Evolutionary conservation across 2,797 vertebrate species (phyloP), one percentile per base, ranked within the genome.

Genomic region (Amazona finschi): DNA sequence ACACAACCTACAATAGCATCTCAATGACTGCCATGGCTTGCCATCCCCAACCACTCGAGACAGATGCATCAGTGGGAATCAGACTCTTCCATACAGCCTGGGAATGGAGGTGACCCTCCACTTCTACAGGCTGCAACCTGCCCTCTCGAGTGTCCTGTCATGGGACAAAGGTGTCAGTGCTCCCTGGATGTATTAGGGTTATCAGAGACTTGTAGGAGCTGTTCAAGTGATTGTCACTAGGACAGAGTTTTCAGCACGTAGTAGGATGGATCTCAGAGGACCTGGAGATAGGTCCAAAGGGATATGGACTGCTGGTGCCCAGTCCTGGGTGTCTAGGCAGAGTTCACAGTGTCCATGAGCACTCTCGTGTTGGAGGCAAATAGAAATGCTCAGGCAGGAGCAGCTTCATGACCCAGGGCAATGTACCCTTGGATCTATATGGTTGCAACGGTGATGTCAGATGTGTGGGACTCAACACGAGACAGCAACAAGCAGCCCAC

Each of bases 41-140:
- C 33, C 22, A 8, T 12, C 36, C 22, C 25, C 9, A 33, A 14
- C 11, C 1, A 1, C 43, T 39, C 2, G 0, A 28, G 39, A 6
- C 25, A 49, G 21, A 28, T 9, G 3, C 11, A 24, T 16, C 39
- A 21, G 0, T 21, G 20, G 39, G 43, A 87, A 39, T 27, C 15
- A 28, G 24, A 16, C 16, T 44, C 0, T 38, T n/a, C 85, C 39
- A 60, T 2, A 36, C 21, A 67, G 15, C 24, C 47, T 2, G 3
- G 27, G 28, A 33, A 14, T 2, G 43, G 27, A 77, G 25, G 24
- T 38, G 15, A 71, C 16, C 6, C 12, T 76, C 28, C 11, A 12
- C 14, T 60, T 70, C 38, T n/a, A 85, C 41, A 58, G 60, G 13
- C 17, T n/a, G 41, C 38, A 85, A 3, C 10, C 36, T 85, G 33